Percentiles rank a stretch among this genome's conserved stretches.
Evolutionary conservation across 2,888 invertebrate genomes (phyloP).

Genomic region (Matsumyia berberina): DNA sequence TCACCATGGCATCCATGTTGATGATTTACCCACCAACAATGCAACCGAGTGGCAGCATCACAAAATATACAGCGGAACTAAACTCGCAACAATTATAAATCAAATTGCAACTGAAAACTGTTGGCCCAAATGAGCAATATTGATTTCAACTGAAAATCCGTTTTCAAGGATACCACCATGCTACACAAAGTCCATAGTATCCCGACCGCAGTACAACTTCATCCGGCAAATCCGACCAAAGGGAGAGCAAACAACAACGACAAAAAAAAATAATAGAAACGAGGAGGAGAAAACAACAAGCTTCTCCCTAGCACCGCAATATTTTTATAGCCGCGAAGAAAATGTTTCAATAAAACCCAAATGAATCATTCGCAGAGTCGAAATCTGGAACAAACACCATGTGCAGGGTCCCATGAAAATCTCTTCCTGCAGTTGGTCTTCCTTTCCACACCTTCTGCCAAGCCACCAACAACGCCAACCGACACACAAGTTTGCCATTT

Average conservation of each 20-base stretch:
- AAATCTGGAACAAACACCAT: slow-evolving; percentile 66
- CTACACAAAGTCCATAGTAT: background rate
- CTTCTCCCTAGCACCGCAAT: slow-evolving; percentile 23
- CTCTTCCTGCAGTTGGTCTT: slow-evolving; percentile 61
- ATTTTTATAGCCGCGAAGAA: slow-evolving; percentile 72
- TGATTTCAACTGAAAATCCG: slow-evolving; percentile 70
- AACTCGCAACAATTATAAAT: slow-evolving; percentile 58
- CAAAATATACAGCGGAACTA: slow-evolving; percentile 16
- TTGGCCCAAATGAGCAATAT: slow-evolving; percentile 71
- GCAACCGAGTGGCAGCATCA: background rate
- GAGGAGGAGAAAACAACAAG: background rate
- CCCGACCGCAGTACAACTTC: slow-evolving; percentile 57
- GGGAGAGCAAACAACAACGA: slow-evolving; percentile 26
- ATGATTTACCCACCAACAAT: background rate
- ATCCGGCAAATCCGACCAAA: slow-evolving; percentile 55
- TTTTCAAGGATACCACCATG: slow-evolving; percentile 52
- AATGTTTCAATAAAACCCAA: slow-evolving; percentile 68
- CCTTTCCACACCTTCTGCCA: slow-evolving; percentile 45
- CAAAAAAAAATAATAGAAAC: slow-evolving; percentile 31
- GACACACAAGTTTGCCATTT: slow-evolving; percentile 48
- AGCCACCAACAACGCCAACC: slow-evolving; percentile 5
- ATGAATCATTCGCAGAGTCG: slow-evolving; percentile 53
- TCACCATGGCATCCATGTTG: background rate
- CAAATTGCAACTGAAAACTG: slow-evolving; percentile 65
- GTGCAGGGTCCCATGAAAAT: slow-evolving; percentile 67